These are phyloP conservation scores for Micrasema longulum DNA, from an alignment of 1,140 invertebrate species.

Conservation along the genomic window DNA sequence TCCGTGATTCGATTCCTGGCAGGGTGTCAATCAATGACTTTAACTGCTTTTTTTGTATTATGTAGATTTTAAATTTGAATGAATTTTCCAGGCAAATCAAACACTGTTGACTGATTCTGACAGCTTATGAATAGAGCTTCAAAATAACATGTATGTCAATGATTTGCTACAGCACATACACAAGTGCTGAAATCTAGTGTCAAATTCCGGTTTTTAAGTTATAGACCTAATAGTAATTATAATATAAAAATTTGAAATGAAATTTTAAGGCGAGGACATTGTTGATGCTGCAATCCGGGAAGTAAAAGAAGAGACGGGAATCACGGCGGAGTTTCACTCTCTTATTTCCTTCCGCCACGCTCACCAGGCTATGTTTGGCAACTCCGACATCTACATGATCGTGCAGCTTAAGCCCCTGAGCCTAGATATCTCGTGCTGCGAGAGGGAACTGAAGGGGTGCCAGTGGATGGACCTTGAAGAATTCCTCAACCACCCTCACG, in stretches of 20 bases:
- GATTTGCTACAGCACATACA: no score
- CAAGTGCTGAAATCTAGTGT: no score
- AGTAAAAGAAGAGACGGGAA: constrained; percentile 90
- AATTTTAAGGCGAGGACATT: constrained; percentile 81
- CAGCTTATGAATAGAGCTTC: no score
- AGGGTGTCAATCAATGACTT: no score
- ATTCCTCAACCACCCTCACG: constrained; percentile 77
- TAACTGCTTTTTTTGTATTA: no score
- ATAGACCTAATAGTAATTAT: no score
- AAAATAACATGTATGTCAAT: no score
- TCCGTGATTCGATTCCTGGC: no score
- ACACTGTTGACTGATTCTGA: no score
- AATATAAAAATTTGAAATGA: constrained; percentile 28
- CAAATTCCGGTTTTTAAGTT: no score
- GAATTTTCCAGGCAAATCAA: no score
- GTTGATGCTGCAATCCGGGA: constrained; percentile 83
- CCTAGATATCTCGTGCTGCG: constrained; percentile 74
- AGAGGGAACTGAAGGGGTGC: constrained; percentile 80
- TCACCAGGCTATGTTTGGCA: constrained; percentile 77
- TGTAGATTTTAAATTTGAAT: no score
- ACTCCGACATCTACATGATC: constrained; percentile 88
- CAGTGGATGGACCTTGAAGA: constrained; percentile 88
- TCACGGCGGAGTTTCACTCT: constrained; percentile 80
- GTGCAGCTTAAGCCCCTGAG: constrained; percentile 78
- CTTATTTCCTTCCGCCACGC: constrained; percentile 83